Conservation (phyloP, 2,113 vertebrate genomes). For the Copsychus sechellarum region DNA sequence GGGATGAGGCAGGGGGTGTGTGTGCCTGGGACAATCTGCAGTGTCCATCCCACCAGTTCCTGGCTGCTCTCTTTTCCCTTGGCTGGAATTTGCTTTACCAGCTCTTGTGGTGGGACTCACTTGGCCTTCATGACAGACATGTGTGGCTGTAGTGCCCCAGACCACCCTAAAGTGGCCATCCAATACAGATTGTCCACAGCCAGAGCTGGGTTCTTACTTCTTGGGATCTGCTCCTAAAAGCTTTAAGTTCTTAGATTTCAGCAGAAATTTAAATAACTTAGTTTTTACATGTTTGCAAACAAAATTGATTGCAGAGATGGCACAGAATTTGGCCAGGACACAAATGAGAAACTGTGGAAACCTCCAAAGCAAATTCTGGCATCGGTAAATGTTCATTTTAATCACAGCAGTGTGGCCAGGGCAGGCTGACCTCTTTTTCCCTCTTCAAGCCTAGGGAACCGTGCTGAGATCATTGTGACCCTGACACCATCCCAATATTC, state of each 20-base stretch:
- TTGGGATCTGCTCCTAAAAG: neutral
- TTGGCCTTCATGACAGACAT: fast-evolving
- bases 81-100: neutral
- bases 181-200: neutral
- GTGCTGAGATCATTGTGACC: neutral
- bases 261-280: neutral
- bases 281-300: neutral
- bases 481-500: fast-evolving
- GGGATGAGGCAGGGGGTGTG: neutral
- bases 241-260: neutral
- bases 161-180: neutral
- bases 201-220: fast-evolving
- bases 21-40: neutral
- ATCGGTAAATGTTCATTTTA: neutral
- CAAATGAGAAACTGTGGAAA: neutral
- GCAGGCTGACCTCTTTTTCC: neutral
- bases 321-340: neutral
- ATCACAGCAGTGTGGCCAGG: neutral
- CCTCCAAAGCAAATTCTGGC: neutral
- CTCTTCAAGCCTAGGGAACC: fast-evolving
- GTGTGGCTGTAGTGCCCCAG: fast-evolving
- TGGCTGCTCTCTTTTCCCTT: neutral
- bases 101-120: neutral
- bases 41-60: neutral
- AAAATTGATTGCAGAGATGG: neutral